phyloP scores from a whole-genome alignment of 1,140 invertebrate species.

The Drosophila serrata region DNA sequence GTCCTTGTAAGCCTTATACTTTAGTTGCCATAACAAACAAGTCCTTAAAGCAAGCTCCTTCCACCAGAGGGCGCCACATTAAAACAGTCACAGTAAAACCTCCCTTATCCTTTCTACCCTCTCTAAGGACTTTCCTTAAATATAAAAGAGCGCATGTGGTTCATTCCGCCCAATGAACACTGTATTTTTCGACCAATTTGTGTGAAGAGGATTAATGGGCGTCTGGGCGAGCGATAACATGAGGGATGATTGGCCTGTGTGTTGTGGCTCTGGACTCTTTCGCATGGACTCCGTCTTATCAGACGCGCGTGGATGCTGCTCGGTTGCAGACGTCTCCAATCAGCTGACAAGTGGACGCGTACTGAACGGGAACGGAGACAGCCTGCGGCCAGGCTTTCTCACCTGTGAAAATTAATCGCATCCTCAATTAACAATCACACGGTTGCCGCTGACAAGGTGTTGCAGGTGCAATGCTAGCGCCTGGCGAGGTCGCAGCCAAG shows the following conservation, averaged over 20 bases:
- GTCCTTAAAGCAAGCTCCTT: not conserved
- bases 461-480: conserved; percentile 14
- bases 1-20: not conserved
- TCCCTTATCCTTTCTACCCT: not conserved
- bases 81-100: not conserved
- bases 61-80: not conserved
- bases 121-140: not conserved
- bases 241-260: conserved; percentile 38
- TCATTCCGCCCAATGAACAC: not conserved
- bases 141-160: not conserved
- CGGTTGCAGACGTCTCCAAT: conserved; percentile 61
- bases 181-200: conserved; percentile 11
- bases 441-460: conserved; percentile 7
- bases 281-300: conserved; percentile 60
- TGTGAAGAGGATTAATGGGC: conserved; percentile 10
- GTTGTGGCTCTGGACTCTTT: conserved; percentile 31
- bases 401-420: conserved; percentile 44
- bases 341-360: conserved; percentile 10
- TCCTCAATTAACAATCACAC: conserved; percentile 7
- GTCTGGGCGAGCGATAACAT: conserved; percentile 12
- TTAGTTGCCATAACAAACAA: not conserved
- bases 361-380: not conserved
- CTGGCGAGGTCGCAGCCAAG: not conserved
- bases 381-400: conserved; percentile 31
- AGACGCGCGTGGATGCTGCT: conserved; percentile 80